A percentile compares a stretch with the other conserved stretches of the same genome.
Evolutionary conservation across 2,797 vertebrate species (phyloP).

Genomic region (Linurgus olivaceus): DNA sequence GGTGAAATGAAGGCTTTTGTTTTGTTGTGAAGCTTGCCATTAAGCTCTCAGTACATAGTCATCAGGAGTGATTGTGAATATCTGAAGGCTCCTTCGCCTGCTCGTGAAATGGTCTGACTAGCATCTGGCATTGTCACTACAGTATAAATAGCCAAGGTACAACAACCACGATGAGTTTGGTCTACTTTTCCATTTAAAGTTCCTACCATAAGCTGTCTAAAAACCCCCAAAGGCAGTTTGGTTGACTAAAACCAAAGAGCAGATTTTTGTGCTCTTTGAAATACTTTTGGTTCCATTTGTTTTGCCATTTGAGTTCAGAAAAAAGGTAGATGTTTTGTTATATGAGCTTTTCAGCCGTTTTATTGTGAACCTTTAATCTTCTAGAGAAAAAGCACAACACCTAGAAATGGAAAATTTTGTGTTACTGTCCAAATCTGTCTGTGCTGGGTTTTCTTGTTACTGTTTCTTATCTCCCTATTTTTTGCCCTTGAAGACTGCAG

Average conservation of each 20-base stretch:
- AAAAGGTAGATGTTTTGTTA: background rate
- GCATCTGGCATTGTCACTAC: background rate
- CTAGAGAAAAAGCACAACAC: background rate
- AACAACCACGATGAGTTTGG: accelerated
- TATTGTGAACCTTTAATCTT: background rate
- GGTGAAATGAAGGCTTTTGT: background rate
- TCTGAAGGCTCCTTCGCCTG: background rate
- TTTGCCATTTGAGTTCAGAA: background rate
- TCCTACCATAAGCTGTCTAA: background rate
- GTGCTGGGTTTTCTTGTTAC: background rate
- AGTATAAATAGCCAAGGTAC: background rate
- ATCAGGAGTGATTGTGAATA: background rate
- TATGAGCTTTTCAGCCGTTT: background rate
- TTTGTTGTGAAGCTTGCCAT: background rate
- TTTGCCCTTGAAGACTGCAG: background rate
- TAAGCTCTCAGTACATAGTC: background rate
- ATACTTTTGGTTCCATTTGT: background rate
- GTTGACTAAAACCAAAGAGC: background rate
- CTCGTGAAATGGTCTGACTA: background rate
- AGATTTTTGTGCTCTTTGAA: background rate
- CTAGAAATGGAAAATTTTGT: background rate
- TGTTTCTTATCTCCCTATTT: background rate
- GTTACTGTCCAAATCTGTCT: background rate
- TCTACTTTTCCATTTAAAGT: background rate
- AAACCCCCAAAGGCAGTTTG: background rate